Base-by-base conservation (phyloP, 2,797 vertebrate genomes). In the Ceryle rudis region DNA sequence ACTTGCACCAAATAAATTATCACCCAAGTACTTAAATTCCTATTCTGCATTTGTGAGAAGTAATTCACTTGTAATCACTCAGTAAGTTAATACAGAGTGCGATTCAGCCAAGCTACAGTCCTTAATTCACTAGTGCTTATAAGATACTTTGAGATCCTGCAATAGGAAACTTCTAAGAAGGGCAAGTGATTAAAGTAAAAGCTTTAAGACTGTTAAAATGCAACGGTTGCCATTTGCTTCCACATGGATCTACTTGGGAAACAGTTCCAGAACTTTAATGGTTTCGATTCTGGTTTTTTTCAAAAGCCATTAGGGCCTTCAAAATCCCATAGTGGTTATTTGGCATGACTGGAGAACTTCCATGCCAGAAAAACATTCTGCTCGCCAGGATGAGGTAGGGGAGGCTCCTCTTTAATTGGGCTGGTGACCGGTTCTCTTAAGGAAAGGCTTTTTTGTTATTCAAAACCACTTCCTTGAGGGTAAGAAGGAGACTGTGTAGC, bases 301-400 rank as follows among this genome's bases (percentile, higher is more conserved):
- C 88, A 88, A 95, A 91, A 95, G 73, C 86, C 90, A 79, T 94
- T 72, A 93, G 21, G 61, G 49, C 82, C 61, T 88, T 31, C 61
- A 39, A 89, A 97, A 89, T 62, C 86, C 86, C 92, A 44, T 6
- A 10, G 15, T 65, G 75, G 75, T 93, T 94, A 67, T 91, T 94
- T 90, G 35, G 13, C 69, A 17, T 18, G 44, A 67, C 57, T 64
- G 54, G 58, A 74, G 69, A 96, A 54, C 35, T 42, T 31, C 41
- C 47, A 73, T 33, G 46, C 77, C 86, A 91, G 88, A 61, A 95
- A 81, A 93, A 72, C 65, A 72, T 51, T 72, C 86, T 55, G 62
- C 70, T 90, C 5, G 3, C 88, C 80, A 95, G 58, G 39, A 75
- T 69, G 69, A 93, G 83, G 86, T 89, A 72, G 86, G 49, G 73